Evolutionary conservation across 2,113 vertebrate species (phyloP).

Genomic region (Bos javanicus): DNA sequence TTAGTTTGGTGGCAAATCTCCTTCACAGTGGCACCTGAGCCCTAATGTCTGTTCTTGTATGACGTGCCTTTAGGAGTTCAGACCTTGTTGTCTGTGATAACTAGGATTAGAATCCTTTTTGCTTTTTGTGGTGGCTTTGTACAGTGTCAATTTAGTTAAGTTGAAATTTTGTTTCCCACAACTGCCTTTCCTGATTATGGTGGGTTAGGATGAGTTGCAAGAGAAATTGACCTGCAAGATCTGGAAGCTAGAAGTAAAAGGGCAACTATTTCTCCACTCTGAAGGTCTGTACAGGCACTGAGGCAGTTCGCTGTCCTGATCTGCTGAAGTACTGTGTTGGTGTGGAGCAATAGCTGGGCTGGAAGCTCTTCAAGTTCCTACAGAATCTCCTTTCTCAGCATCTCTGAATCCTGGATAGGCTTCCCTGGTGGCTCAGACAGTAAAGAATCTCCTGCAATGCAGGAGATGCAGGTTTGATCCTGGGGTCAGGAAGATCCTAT

Average conservation of each 20-base stretch:
- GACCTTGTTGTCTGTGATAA: accelerated
- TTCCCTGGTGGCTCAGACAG: not conserved
- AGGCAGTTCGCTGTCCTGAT: not conserved
- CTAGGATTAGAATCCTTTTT: not conserved
- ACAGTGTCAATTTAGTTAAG: not conserved
- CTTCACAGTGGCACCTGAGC: not conserved
- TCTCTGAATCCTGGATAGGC: not conserved
- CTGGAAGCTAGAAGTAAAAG: not conserved
- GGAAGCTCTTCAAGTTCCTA: not conserved
- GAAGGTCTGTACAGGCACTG: accelerated
- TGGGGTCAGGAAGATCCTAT: not conserved
- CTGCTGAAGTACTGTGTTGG: not conserved
- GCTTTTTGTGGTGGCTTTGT: not conserved
- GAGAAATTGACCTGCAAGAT: not conserved
- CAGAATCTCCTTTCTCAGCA: not conserved
- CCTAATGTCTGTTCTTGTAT: not conserved
- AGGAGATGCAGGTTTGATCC: not conserved
- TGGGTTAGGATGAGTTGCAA: not conserved
- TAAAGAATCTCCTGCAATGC: not conserved
- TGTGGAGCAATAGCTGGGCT: accelerated
- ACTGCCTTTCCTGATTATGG: not conserved
- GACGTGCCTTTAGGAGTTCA: not conserved
- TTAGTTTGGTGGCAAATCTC: too few relatives aligned
- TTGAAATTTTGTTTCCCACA: not conserved
- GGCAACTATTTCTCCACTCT: too few relatives aligned